phyloP scores from a whole-genome alignment of 2,888 invertebrate genomes.

The Balanococcus diminutus region DNA sequence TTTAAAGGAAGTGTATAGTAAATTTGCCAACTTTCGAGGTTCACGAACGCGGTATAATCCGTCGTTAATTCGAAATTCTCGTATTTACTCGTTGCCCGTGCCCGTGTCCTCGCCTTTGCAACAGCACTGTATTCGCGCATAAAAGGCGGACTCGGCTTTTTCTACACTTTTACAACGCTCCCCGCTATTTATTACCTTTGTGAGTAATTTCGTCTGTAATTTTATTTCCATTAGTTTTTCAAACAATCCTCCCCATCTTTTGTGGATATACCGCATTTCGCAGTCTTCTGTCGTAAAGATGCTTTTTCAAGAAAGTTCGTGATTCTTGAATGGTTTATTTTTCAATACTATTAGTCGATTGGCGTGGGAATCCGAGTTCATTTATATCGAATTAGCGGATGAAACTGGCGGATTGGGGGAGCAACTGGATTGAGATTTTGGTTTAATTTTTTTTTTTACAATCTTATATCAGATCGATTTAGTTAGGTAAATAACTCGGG shows the following conservation, averaged over 20 bases:
- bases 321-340: background rate
- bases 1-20: conserved; percentile 22
- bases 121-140: background rate
- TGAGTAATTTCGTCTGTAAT: conserved; percentile 5
- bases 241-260: background rate
- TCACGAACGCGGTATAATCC: conserved; percentile 14
- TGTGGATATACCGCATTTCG: background rate
- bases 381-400: background rate
- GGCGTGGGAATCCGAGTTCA: background rate
- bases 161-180: background rate
- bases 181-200: conserved; percentile 17
- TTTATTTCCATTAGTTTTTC: conserved; percentile 17
- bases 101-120: background rate
- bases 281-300: background rate
- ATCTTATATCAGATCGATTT: too few relatives aligned
- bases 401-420: background rate
- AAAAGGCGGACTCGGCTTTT: conserved; percentile 4
- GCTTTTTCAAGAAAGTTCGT: background rate
- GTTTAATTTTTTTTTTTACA: background rate
- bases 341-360: background rate
- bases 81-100: background rate
- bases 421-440: background rate
- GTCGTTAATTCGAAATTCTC: conserved; percentile 17
- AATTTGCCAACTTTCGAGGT: conserved; percentile 15
- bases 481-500: too few relatives aligned